Evolutionary conservation across 2,797 vertebrate species (phyloP).

Genomic region (Cirrhinus molitorella): DNA sequence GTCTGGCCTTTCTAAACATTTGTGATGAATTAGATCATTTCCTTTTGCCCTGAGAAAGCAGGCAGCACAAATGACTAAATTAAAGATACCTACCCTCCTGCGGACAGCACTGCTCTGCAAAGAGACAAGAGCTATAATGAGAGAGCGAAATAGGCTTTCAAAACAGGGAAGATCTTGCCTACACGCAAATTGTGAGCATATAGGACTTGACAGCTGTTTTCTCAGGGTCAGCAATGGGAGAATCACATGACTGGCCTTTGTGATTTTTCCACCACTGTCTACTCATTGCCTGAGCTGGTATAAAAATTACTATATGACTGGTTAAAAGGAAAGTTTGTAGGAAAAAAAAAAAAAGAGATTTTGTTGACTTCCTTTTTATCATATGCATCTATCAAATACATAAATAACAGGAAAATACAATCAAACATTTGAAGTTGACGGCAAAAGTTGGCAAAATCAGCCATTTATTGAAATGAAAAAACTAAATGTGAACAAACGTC

Average conservation of each 20-base stretch:
- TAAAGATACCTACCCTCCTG: conserved; percentile 26
- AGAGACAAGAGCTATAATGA: conserved; percentile 4
- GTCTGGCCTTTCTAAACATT: conserved; percentile 59
- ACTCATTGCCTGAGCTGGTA: not conserved
- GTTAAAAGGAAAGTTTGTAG: not conserved
- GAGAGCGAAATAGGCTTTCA: not conserved
- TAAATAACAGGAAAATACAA: conserved; percentile 32
- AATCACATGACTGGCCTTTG: conserved; percentile 8
- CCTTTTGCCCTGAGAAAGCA: conserved; percentile 53
- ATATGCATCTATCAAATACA: not conserved
- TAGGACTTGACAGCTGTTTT: conserved; percentile 21
- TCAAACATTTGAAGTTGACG: conserved; percentile 38
- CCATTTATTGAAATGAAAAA: conserved; percentile 79
- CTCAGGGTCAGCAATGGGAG: conserved; percentile 7
- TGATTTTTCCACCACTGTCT: conserved; percentile 11
- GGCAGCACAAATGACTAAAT: conserved; percentile 28
- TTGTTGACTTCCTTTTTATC: no score
- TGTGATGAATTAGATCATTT: conserved; percentile 64
- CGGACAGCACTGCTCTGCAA: conserved; percentile 21
- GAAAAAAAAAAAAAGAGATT: conserved; percentile 3
- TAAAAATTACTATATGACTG: not conserved
- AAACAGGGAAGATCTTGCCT: conserved; percentile 7
- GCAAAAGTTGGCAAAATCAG: conserved; percentile 69
- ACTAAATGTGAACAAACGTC: conserved; percentile 66
- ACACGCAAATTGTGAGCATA: not conserved